Conservation (phyloP, 1,140 invertebrate species). For the Ceratina japonica region DNA sequence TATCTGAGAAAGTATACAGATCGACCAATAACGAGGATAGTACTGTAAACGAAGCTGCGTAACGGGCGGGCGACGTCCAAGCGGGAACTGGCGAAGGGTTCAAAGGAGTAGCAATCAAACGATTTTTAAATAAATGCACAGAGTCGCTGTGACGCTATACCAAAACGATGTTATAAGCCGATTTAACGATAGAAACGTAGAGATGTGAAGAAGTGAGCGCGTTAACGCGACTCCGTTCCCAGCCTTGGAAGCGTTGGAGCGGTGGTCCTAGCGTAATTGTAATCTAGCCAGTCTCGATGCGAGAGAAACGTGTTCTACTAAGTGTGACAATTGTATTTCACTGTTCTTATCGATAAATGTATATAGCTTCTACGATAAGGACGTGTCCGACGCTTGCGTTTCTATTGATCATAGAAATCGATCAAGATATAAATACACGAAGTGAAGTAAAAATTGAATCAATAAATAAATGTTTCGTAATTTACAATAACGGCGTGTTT, state of each 20-base stretch:
- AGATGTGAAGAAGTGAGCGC: conserved; percentile 28
- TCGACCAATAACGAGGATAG: conserved; percentile 66
- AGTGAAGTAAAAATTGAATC: conserved; percentile 72
- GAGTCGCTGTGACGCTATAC: conserved; percentile 79
- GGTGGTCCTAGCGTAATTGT: conserved; percentile 50
- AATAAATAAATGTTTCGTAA: conserved; percentile 74
- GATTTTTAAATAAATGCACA: conserved; percentile 69
- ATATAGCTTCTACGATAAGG: conserved; percentile 68
- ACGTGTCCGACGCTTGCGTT: conserved; percentile 72
- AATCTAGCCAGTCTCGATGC: conserved; percentile 32
- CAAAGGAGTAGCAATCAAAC: conserved; percentile 73
- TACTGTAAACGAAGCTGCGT: conserved; percentile 13
- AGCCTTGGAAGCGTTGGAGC: conserved; percentile 3
- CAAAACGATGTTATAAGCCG: conserved; percentile 75
- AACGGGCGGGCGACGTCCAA: no score
- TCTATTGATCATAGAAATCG: conserved; percentile 71
- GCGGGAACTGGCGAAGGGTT: conserved; percentile 33
- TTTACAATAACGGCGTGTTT: conserved; percentile 66
- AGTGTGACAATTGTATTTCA: conserved; percentile 62
- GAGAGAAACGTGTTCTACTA: conserved; percentile 55
- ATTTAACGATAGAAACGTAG: conserved; percentile 60
- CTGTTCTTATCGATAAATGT: conserved; percentile 56
- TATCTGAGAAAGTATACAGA: conserved; percentile 62
- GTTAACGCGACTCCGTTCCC: conserved; percentile 52
- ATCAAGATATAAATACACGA: conserved; percentile 64